Base-by-base conservation (phyloP, 2,113 vertebrate species). In the Malurus elegans region DNA sequence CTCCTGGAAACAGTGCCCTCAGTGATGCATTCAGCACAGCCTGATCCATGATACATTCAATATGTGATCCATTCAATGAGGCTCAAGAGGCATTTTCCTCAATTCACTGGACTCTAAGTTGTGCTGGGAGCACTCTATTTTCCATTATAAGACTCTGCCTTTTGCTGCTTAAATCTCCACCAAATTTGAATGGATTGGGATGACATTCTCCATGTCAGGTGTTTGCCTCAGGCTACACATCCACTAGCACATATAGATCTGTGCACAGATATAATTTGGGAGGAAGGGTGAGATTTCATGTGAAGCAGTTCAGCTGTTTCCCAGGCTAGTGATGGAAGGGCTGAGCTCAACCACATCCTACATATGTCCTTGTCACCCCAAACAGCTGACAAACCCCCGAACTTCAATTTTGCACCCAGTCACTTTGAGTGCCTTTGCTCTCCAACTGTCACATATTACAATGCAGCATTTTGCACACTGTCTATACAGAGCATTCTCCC, bases 31-130 rank as follows among this genome's bases (percentile, higher is more conserved):
- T 57, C 2, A 3, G 61, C 47, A 61, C 3, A 3, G 76, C n/a
- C 71, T 70, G 25, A 4, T 14, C 15, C 3, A 1, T 2, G 5
- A 18, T 10, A 58, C 47, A 53, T n/a, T 75, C 79, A 40, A 53
- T 16, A 45, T 0, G 0, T 0, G 2, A 65, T 8, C 73, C 21
- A 16, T 6, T 74, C 72, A 31, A 1, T 18, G 36, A 10, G 5
- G 32, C 54, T 79, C 66, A 60, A 56, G 73, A 38, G 18, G 26
- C 38, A 45, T 72, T 91, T 42, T 72, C 28, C 67, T 92, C 90
- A 44, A 23, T 54, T 80, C 72, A 16, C 42, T 24, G 66, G 58
- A 44, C 54, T 67, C 54, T 9, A 15, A 58, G 50, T 62, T 50
- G 42, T 36, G 36, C 78, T 87, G n/a, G 51, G n/a, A 94, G n/a